Evolutionary conservation across 2,888 invertebrate genomes (phyloP), one percentile per base, ranked within the genome.

Genomic region (Orchesellides sinensis): DNA sequence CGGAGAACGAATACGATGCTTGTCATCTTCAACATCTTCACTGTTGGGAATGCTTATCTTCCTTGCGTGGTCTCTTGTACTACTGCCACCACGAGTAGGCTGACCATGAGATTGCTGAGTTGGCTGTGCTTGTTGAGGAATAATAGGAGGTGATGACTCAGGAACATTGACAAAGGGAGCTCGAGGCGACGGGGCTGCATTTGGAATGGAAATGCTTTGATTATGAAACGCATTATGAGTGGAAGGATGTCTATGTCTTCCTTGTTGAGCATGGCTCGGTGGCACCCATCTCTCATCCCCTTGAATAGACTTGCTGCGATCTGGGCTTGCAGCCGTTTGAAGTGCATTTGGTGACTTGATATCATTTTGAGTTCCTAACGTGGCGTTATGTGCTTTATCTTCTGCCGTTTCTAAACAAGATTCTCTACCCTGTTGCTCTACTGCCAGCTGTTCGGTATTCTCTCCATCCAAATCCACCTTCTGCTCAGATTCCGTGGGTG

Each of bases 281-380:
- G 93, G 93, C 14, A 93, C 92, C 93, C 93, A 93, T 82, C 93
- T 90, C 88, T 93, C 93, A 87, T 93, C 93, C 2, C 88, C 88
- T 74, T 87, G 87, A 66, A 87, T 87, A 61, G 85, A 85, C 66
- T 80, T 88, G 45, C 85, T 86, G 52, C 86, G 81, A 65, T 88
- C 88, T 0, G 87, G 88, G 91, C 91, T 40, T 19, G 90, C 90
- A 45, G 90, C 89, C 19, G 81, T 14, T 19, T 61, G 61, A 47
- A 69, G n/a, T 40, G 35, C 8, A 25, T 23, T 47, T n/a, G 75
- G 68, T 14, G 56, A 77, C 40, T 69, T 70, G 23, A 69, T 29
- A 65, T n/a, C n/a, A n/a, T n/a, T n/a, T 3, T n/a, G 54, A 10
- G 27, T 21, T 17, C 32, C 23, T 27, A 29, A 63, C 25, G 19